These are phyloP conservation scores for Philopotamus ludificatus DNA, from an alignment of 1,140 invertebrate species.

Conservation along the genomic window DNA sequence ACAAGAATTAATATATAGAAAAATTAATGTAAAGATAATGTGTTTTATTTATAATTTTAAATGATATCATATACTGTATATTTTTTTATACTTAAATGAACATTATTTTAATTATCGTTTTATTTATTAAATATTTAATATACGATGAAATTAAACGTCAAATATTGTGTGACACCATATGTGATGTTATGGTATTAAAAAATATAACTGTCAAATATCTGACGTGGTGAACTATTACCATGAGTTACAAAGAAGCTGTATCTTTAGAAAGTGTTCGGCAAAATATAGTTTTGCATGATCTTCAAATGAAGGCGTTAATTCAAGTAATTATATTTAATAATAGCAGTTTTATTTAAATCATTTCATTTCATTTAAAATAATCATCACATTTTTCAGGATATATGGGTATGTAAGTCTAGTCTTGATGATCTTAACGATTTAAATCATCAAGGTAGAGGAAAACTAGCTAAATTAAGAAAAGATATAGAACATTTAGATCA, in stretches of 20 bases:
- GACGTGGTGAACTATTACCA: neutral
- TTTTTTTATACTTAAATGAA: too few relatives aligned
- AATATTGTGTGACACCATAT: conserved; percentile 3
- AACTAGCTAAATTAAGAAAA: conserved; percentile 64
- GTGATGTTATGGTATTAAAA: too few relatives aligned
- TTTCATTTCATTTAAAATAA: conserved; percentile 15
- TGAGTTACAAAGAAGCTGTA: conserved; percentile 5
- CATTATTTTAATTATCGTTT: too few relatives aligned
- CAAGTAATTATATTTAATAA: conserved; percentile 59
- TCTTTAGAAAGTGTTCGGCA: conserved; percentile 45
- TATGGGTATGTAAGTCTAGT: conserved; percentile 65
- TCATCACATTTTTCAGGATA: conserved; percentile 57
- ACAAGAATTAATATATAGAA: too few relatives aligned
- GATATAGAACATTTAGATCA: conserved; percentile 67
- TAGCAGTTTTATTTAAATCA: neutral
- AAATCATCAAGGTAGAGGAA: conserved; percentile 69
- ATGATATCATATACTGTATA: too few relatives aligned
- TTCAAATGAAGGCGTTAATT: conserved; percentile 74
- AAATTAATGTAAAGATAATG: too few relatives aligned
- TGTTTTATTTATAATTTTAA: too few relatives aligned
- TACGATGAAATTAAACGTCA: too few relatives aligned
- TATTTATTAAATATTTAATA: conserved; percentile 2
- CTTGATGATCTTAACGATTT: conserved; percentile 67
- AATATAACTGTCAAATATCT: conserved; percentile 15
- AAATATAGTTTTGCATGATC: conserved; percentile 68